A percentile compares a stretch with the other conserved stretches of the same genome.
These are phyloP conservation scores for Rhinogobius similis DNA, from an alignment of 2,113 vertebrate species.

Conservation along the genomic window DNA sequence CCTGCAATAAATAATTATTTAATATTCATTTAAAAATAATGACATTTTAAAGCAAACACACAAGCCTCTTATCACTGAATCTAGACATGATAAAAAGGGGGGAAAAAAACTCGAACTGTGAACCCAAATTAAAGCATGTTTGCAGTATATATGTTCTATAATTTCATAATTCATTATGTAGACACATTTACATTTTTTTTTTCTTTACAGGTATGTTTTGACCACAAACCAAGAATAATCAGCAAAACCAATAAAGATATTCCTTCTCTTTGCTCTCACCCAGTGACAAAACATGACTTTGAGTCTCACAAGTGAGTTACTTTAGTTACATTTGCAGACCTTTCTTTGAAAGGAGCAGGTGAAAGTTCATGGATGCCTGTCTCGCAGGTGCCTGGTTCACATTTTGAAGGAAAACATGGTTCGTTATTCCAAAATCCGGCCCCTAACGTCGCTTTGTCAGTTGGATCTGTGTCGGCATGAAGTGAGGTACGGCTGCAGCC, in stretches of 20 bases:
- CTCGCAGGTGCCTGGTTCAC: slow-evolving; percentile 94
- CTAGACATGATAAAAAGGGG: no score
- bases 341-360: not conserved
- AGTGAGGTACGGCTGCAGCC: slow-evolving; percentile 90
- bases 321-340: not conserved
- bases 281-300: slow-evolving; percentile 90
- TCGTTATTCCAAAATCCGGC: slow-evolving; percentile 93
- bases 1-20: no score
- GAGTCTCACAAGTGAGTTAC: slow-evolving; percentile 92
- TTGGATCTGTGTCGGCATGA: slow-evolving; percentile 95
- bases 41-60: no score
- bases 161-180: no score
- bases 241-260: slow-evolving; percentile 95
- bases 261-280: slow-evolving; percentile 89
- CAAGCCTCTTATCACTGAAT: no score
- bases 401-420: slow-evolving; percentile 90
- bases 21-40: no score
- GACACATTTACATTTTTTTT: not conserved
- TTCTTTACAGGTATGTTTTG: slow-evolving; percentile 90
- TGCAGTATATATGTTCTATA: no score
- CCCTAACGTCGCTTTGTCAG: slow-evolving; percentile 79
- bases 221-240: slow-evolving; percentile 99
- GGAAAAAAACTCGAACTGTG: no score
- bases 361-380: not conserved
- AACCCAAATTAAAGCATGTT: no score